phyloP scores from a whole-genome alignment of 2,888 invertebrate species.

The Noctuana brunneofusca region DNA sequence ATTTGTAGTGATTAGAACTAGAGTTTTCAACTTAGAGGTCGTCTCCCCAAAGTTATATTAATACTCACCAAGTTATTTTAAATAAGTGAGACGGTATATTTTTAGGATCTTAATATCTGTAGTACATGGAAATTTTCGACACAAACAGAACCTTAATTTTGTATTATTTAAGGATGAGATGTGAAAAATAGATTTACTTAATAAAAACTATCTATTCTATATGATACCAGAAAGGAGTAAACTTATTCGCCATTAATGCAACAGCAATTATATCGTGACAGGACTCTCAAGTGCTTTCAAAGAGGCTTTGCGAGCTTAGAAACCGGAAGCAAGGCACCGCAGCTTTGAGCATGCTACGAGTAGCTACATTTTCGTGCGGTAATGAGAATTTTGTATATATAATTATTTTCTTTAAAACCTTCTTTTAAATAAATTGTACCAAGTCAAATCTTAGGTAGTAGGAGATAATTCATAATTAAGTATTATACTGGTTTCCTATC shows the following conservation, averaged over 20 bases:
- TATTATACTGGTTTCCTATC: too few species aligned
- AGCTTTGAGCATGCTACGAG: not conserved
- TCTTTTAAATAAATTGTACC: too few species aligned
- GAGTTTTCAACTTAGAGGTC: not conserved
- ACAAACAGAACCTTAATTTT: not conserved
- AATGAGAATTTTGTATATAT: not conserved
- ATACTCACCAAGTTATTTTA: too few species aligned
- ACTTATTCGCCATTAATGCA: not conserved
- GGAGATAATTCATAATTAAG: too few species aligned
- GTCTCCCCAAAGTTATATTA: too few species aligned
- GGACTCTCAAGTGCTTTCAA: not conserved
- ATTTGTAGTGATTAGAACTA: not conserved
- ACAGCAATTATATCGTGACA: not conserved
- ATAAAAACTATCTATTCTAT: not conserved
- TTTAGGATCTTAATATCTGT: too few species aligned
- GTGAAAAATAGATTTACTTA: not conserved
- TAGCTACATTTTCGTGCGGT: not conserved
- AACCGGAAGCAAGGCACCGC: not conserved
- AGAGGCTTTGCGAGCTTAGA: constrained; percentile 5
- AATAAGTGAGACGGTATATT: too few species aligned
- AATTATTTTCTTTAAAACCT: too few species aligned
- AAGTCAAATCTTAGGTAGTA: too few species aligned
- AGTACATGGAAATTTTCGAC: too few species aligned
- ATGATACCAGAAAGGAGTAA: not conserved
- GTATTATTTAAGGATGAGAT: not conserved